Conservation (phyloP, 2,888 invertebrate genomes). For the Biston stratarius region DNA sequence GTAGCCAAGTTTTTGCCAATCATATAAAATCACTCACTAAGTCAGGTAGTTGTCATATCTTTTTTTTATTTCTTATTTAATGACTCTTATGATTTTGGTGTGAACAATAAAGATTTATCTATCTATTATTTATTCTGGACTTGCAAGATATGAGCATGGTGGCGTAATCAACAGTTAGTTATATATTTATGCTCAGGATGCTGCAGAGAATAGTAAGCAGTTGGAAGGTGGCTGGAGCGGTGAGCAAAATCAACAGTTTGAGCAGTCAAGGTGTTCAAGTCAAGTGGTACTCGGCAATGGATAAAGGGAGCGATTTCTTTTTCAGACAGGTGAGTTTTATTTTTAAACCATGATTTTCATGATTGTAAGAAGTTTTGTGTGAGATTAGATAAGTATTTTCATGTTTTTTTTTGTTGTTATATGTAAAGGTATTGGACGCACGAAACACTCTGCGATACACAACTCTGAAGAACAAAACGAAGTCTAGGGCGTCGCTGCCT, state of each 20-base stretch:
- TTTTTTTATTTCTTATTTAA: neutral
- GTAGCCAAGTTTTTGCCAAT: too few species aligned
- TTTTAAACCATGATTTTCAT: slow-evolving; percentile 1
- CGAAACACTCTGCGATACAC: too few species aligned
- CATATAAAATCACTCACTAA: too few species aligned
- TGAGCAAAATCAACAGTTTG: slow-evolving; percentile 42
- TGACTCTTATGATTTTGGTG: too few species aligned
- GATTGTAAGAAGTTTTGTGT: too few species aligned
- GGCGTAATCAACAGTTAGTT: slow-evolving; percentile 4
- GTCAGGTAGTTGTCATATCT: neutral
- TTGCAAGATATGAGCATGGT: slow-evolving; percentile 1
- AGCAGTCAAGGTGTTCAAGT: slow-evolving; percentile 40
- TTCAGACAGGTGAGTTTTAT: slow-evolving; percentile 73
- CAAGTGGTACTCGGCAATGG: slow-evolving; percentile 58
- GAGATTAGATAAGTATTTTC: too few species aligned
- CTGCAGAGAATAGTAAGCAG: slow-evolving; percentile 56
- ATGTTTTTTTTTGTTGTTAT: too few species aligned
- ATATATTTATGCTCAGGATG: slow-evolving; percentile 59
- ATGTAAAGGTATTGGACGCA: too few species aligned
- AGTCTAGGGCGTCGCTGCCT: too few species aligned
- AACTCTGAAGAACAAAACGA: too few species aligned
- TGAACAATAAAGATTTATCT: too few species aligned
- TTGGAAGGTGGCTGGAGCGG: slow-evolving; percentile 50
- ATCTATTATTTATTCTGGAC: too few species aligned
- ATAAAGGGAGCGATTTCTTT: slow-evolving; percentile 66